Evolutionary conservation across 1,140 invertebrate species (phyloP), one percentile per base, ranked within the genome.

Genomic region (Goniozus legneri): DNA sequence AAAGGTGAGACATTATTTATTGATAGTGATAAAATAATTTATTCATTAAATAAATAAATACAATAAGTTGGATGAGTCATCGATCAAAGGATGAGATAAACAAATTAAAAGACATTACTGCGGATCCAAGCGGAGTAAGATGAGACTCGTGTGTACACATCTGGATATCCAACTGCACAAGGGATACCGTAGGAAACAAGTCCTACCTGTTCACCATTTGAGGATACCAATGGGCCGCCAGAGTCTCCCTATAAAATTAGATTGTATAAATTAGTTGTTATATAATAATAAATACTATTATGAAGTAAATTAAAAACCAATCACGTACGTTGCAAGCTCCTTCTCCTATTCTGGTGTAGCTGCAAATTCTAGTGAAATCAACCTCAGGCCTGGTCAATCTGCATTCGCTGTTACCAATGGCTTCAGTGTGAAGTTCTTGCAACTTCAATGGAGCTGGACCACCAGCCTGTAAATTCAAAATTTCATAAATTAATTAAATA

Each of bases 111-210:
- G n/a, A n/a, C n/a, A n/a, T n/a, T n/a, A n/a, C n/a, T n/a, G n/a
- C n/a, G 4, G 24, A 27, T 27, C 4, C 10, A 27, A 12, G 20
- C 22, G 8, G 12, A 39, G 54, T 66, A 79, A 16, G 71, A 62
- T 31, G 69, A 71, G 31, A 80, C 64, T 20, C 77, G 67, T 0
- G 73, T 75, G 62, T 76, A 83, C 43, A 84, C 77, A 52, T 82
- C 80, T 10, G 81, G 82, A 20, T 70, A 72, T 8, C 78, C 78
- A 13, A 46, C 43, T 1, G 78, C 84, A 48, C 85, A 87, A 0
- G 80, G 79, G 12, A 71, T 69, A 12, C 84, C 84, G 76, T 79
- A 85, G 32, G 81, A 83, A 1, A 84, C 81, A 10, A 86, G 69
- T 35, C 84, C 85, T 35, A 77, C 64, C 3, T 74, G 61, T 4